Evolutionary conservation across 2,797 vertebrate genomes (phyloP).

Genomic region (Enteromius viviparus): DNA sequence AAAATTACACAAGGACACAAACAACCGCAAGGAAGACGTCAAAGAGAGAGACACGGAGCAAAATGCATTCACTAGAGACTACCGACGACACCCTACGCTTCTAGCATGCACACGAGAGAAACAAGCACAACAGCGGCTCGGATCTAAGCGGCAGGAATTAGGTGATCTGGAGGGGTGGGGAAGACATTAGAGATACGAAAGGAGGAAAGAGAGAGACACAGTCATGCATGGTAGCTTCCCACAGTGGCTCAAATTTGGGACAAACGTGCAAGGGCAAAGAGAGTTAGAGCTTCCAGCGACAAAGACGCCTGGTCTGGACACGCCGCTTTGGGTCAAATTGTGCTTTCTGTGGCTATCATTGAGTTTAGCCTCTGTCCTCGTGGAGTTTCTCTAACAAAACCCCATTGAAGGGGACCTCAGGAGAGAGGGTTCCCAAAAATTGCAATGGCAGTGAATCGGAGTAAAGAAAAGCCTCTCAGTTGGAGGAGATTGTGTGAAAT

Average conservation of each 20-base stretch:
- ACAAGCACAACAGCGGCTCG: slow-evolving; percentile 53
- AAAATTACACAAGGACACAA: slow-evolving; percentile 29
- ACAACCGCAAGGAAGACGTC: background rate
- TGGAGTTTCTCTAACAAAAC: slow-evolving; percentile 27
- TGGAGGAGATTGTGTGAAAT: slow-evolving; percentile 59
- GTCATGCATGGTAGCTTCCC: slow-evolving; percentile 65
- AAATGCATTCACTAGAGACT: slow-evolving; percentile 28
- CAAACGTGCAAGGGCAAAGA: slow-evolving; percentile 72
- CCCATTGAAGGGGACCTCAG: background rate
- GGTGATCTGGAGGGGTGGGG: background rate
- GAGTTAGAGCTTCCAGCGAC: slow-evolving; percentile 66
- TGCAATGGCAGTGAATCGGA: slow-evolving; percentile 54
- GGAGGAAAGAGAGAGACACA: slow-evolving; percentile 35
- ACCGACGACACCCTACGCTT: slow-evolving; percentile 3
- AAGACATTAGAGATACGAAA: background rate
- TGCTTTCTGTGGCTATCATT: slow-evolving; percentile 58
- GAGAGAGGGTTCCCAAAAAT: background rate
- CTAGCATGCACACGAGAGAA: slow-evolving; percentile 63
- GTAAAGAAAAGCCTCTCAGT: slow-evolving; percentile 23
- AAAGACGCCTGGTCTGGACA: slow-evolving; percentile 66
- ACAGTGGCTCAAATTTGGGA: slow-evolving; percentile 62
- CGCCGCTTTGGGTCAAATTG: slow-evolving; percentile 68
- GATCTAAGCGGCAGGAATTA: slow-evolving; percentile 1
- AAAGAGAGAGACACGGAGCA: background rate
- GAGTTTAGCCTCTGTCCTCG: slow-evolving; percentile 16